phyloP scores from a whole-genome alignment of 2,888 invertebrate species.

The Ashinkailepas kermadecensis region DNA sequence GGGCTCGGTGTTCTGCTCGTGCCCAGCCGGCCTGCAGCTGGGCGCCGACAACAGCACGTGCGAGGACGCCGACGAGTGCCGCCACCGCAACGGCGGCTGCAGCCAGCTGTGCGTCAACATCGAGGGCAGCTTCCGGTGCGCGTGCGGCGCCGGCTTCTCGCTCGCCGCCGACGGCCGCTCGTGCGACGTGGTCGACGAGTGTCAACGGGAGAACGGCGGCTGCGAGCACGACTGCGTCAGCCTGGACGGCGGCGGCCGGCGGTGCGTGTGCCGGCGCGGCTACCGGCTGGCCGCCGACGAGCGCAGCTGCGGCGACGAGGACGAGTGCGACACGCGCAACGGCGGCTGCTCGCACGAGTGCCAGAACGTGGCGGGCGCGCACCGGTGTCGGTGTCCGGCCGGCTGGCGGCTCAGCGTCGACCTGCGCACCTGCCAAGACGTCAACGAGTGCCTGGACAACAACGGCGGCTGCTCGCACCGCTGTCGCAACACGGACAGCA shows the following conservation, averaged over 20 bases:
- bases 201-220: conserved; percentile 48
- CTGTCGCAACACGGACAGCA: conserved; percentile 48
- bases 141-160: conserved; percentile 38
- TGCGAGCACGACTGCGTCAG: conserved; percentile 59
- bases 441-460: conserved; percentile 54
- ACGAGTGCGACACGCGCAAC: conserved; percentile 37
- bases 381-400: conserved; percentile 31
- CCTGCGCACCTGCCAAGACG: conserved; percentile 44
- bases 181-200: conserved; percentile 42
- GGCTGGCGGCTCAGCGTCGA: conserved; percentile 29
- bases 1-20: conserved; percentile 53
- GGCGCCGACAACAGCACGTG: conserved; percentile 37
- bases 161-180: conserved; percentile 33
- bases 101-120: conserved; percentile 44
- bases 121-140: conserved; percentile 41
- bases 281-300: conserved; percentile 30
- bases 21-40: conserved; percentile 46
- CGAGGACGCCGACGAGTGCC: conserved; percentile 41
- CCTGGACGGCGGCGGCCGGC: conserved; percentile 45
- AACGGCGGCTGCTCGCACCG: conserved; percentile 52
- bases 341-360: conserved; percentile 33
- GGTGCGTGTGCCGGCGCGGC: conserved; percentile 31
- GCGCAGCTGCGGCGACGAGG: conserved; percentile 31
- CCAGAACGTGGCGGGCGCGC: conserved; percentile 29
- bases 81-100: conserved; percentile 40